Evolutionary conservation across 2,888 invertebrate species (phyloP).

Genomic region (Sphaerophoria taeniata): DNA sequence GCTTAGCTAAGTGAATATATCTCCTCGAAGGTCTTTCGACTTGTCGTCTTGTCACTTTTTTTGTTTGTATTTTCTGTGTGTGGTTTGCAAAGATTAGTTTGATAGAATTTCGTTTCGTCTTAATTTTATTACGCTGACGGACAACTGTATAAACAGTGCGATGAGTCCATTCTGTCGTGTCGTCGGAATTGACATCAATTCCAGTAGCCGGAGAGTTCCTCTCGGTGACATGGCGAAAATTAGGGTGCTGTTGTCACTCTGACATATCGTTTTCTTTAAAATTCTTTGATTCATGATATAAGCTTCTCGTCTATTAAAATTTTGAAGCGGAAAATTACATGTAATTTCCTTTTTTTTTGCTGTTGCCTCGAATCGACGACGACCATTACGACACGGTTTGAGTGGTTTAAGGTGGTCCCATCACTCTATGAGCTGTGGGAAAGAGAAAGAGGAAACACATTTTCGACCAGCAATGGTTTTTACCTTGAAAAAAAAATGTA

Average conservation of each 20-base stretch:
- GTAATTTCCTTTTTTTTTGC: slow-evolving; percentile 57
- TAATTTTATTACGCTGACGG: slow-evolving; percentile 26
- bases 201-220: slow-evolving; percentile 53
- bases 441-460: neutral
- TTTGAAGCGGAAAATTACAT: slow-evolving; percentile 73
- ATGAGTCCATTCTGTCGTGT: slow-evolving; percentile 19
- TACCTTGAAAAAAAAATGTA: slow-evolving; percentile 43
- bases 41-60: neutral
- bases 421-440: neutral
- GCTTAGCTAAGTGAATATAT: slow-evolving; percentile 64
- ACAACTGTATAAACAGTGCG: slow-evolving; percentile 67
- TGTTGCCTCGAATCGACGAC: neutral
- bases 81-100: slow-evolving; percentile 55
- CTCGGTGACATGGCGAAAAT: slow-evolving; percentile 71
- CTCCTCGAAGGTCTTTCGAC: slow-evolving; percentile 27
- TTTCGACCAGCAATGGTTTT: slow-evolving; percentile 42
- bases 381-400: neutral
- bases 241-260: slow-evolving; percentile 52
- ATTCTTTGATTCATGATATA: slow-evolving; percentile 59
- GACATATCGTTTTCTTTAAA: slow-evolving; percentile 61
- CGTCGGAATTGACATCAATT: slow-evolving; percentile 12
- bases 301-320: slow-evolving; percentile 69
- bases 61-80: slow-evolving; percentile 11
- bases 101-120: slow-evolving; percentile 33
- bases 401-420: slow-evolving; percentile 11